Base-by-base conservation (phyloP, 2,888 invertebrate genomes). In the Hirtodrosophila alboralis region DNA sequence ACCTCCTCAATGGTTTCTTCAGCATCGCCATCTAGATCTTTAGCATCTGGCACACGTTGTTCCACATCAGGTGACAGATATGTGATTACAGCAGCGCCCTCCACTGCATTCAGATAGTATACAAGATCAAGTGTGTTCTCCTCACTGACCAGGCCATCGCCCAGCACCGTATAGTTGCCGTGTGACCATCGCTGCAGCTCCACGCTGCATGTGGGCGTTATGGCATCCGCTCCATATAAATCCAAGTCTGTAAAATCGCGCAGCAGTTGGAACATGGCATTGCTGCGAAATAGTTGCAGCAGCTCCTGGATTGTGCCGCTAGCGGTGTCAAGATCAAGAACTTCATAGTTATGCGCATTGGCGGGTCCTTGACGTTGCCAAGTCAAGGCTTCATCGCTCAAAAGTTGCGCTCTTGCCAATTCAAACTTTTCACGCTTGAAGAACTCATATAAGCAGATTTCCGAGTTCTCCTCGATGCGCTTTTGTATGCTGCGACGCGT, bases 401-500 rank as follows among this genome's bases (percentile, higher is more conserved):
- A 86, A 18, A 96, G 84, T 33, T 93, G 93, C 0, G 91, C 75
- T 3, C 92, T 88, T 14, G 96, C 90, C 63, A 91, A 90, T 16
- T 91, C 88, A 83, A 93, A 95, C 48, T 93, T 91, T 21, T 93
- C 92, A 0, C 92, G 91, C 83, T 92, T 91, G 41, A 98, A 91
- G 90, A 96, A 95, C 67, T 93, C 92, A 12, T 91, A 92, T 36
- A 97, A 91, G 30, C 90, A 89, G 27, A 90, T 89, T 70, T 91
- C 95, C 4, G 97, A 97, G 67, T 94, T 93, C 33, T 93, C 92
- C 91, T 96, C 96, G 90, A 98, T 95, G 77, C 95, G 94, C 72
- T 93, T 91, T 88, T 96, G 95, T 56, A 98, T 94, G 85, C 94
- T 93, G 45, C 92, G 91, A 60, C 95, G 94, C 4, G 93, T 92